Evolutionary conservation across 2,888 invertebrate species (phyloP), one percentile per base, ranked within the genome.

Genomic region (Lycaena phlaeas): DNA sequence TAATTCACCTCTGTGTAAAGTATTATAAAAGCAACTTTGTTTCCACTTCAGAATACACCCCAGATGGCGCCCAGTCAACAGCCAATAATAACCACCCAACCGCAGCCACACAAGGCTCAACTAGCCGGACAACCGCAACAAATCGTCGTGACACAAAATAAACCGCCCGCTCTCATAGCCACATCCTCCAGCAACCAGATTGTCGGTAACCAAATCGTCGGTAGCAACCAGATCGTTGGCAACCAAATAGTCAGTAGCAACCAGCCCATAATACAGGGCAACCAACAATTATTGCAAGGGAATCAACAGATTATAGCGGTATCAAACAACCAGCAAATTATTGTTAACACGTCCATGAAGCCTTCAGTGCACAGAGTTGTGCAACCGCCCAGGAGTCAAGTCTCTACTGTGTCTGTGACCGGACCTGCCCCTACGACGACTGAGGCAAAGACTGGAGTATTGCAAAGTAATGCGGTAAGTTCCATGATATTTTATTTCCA

Each of bases 101-200:
- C 85, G 3, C 86, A 79, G 53, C 78, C 85, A 0, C 88, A 88
- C 26, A 88, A 89, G 6, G 88, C 82, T 1, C 79, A 78, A 50
- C 64, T 84, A 3, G 63, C 77, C 51, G 56, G 79, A 68, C 85
- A 50, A 38, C 52, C 57, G 2, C 73, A 78, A 26, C 85, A 85
- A 46, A 74, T 79, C 1, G 61, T 82, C 14, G 75, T 82, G 1
- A 74, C 78, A 0, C 78, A 78, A 42, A 81, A 82, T 45, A 75
- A 79, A 54, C 73, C 79, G 1, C 78, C 79, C 0, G 70, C 77
- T 0, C 50, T 81, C 1, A 78, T 79, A 31, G 67, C 63, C 38
- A 72, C 77, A 0, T 59, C 74, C 0, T 51, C 59, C 0, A 58
- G 52, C 51, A 76, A 58, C 53, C 75, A 68, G 36, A 64, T 72